phyloP scores from a whole-genome alignment of 2,113 vertebrate genomes.

The Odocoileus hemionus region DNA sequence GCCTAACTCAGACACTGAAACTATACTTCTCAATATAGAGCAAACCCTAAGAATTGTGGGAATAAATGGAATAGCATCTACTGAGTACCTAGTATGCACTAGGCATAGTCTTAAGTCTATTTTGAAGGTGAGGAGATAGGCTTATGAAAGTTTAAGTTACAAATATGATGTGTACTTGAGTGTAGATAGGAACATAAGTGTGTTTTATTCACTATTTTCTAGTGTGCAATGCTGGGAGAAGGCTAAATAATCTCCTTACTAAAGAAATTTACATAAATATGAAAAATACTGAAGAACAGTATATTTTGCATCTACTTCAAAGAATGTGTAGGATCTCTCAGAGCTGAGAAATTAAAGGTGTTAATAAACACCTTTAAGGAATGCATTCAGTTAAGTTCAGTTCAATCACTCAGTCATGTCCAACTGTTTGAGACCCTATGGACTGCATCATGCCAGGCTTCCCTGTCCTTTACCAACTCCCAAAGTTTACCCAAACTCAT shows the following conservation, averaged over 20 bases:
- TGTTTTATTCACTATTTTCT: background rate
- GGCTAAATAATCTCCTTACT: background rate
- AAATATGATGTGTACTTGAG: background rate
- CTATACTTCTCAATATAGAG: background rate
- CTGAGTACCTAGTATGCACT: background rate
- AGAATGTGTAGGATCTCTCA: background rate
- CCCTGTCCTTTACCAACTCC: background rate
- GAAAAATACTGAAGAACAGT: background rate
- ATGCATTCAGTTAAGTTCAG: background rate
- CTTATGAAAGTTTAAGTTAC: background rate
- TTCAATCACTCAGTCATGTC: fast-evolving
- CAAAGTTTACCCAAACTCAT: background rate
- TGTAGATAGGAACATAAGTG: background rate
- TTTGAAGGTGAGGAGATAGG: background rate
- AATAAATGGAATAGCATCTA: background rate
- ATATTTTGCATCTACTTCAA: background rate
- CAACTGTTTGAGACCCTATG: background rate
- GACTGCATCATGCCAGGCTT: fast-evolving
- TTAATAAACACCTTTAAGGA: background rate
- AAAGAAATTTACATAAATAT: background rate
- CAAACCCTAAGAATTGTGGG: background rate
- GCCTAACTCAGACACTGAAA: background rate
- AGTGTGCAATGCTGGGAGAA: background rate
- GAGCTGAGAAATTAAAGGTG: background rate
- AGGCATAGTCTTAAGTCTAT: background rate